Conservation (phyloP, 1,140 invertebrate species). For the Drosophila sturtevanti region DNA sequence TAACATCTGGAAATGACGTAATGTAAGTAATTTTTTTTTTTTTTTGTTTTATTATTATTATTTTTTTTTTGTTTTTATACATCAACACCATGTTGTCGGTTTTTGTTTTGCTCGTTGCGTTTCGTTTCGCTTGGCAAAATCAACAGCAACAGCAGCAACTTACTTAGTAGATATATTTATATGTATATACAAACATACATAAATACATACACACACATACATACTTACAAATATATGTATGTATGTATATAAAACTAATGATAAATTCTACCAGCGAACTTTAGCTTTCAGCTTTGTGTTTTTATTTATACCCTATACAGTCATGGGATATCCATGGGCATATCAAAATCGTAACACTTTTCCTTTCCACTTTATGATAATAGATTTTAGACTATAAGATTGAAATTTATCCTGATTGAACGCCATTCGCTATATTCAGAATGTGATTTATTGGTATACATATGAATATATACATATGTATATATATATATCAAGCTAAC, state of each 20-base stretch:
- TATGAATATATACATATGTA: too few species aligned
- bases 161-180: conserved; percentile 33
- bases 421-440: too few species aligned
- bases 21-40: conserved; percentile 49
- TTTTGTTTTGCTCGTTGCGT: conserved; percentile 68
- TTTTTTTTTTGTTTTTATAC: conserved; percentile 18
- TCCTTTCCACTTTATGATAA: too few species aligned
- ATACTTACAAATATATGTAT: conserved; percentile 15
- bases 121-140: conserved; percentile 68
- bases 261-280: conserved; percentile 66
- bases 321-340: not conserved
- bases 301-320: not conserved
- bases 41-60: conserved; percentile 32
- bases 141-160: conserved; percentile 47
- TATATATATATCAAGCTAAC: too few species aligned
- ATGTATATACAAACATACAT: too few species aligned
- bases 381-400: too few species aligned
- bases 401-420: too few species aligned
- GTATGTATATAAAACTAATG: conserved; percentile 59
- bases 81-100: conserved; percentile 22
- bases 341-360: too few species aligned
- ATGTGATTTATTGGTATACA: too few species aligned
- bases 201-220: too few species aligned
- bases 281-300: conserved; percentile 35
- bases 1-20: conserved; percentile 64